These are phyloP conservation scores for Pentalonia nigronervosa DNA, from an alignment of 1,140 invertebrate genomes.

Conservation along the genomic window DNA sequence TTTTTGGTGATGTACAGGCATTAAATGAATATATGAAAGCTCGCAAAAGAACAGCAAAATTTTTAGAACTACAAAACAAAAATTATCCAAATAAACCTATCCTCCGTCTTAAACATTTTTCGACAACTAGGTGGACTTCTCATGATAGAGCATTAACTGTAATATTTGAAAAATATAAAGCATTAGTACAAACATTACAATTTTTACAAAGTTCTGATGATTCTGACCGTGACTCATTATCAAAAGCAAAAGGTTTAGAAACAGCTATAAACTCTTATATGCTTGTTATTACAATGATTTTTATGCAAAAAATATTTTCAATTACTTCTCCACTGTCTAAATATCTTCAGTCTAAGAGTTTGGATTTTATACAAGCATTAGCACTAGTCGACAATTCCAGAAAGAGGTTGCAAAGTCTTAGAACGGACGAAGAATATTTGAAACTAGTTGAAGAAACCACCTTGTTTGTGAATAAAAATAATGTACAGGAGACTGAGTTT, in stretches of 20 bases:
- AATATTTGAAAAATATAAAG: conserved; percentile 4
- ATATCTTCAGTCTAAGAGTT: too few relatives aligned
- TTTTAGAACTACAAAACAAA: neutral
- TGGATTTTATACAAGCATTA: neutral
- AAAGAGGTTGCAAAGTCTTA: too few relatives aligned
- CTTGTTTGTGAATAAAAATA: too few relatives aligned
- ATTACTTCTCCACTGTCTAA: too few relatives aligned
- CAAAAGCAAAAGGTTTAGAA: neutral
- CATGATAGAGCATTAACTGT: neutral
- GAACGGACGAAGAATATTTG: too few relatives aligned
- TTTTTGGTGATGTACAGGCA: neutral
- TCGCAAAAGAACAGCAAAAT: neutral
- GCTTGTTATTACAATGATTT: too few relatives aligned
- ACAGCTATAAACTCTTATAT: too few relatives aligned
- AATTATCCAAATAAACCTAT: neutral
- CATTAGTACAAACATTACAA: neutral
- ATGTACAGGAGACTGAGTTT: too few relatives aligned
- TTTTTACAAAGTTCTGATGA: neutral
- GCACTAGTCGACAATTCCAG: too few relatives aligned
- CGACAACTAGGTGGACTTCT: neutral
- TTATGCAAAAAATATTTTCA: too few relatives aligned
- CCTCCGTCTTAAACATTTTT: neutral
- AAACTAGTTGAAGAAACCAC: too few relatives aligned
- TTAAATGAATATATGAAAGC: neutral
- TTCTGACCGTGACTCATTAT: neutral